Evolutionary conservation across 2,797 vertebrate genomes (phyloP).

Genomic region (Lacerta agilis): DNA sequence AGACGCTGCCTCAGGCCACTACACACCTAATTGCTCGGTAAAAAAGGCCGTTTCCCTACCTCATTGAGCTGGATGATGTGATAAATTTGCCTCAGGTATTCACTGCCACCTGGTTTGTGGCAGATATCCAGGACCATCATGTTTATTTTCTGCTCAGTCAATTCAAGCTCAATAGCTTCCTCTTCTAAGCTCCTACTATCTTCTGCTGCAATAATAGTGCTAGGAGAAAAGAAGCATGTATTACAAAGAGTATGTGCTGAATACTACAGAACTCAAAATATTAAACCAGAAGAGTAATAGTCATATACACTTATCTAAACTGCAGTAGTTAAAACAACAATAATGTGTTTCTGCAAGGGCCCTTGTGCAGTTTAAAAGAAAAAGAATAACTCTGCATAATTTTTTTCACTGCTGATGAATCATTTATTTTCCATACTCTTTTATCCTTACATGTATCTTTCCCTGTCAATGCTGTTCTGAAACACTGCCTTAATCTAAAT

Average conservation of each 20-base stretch:
- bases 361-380: not conserved
- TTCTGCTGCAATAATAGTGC: slow-evolving; percentile 80
- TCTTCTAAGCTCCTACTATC: slow-evolving; percentile 73
- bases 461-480: slow-evolving; percentile 30
- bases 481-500: slow-evolving; percentile 54
- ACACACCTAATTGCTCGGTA: slow-evolving; percentile 97
- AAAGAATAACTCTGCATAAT: slow-evolving; percentile 33
- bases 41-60: slow-evolving; percentile 95
- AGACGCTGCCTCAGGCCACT: slow-evolving; percentile 91
- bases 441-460: slow-evolving; percentile 44
- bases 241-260: slow-evolving; percentile 18
- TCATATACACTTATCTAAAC: not conserved
- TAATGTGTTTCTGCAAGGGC: not conserved
- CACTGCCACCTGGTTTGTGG: slow-evolving; percentile 97
- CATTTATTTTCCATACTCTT: slow-evolving; percentile 46
- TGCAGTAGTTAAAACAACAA: slow-evolving; percentile 18
- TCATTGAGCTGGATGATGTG: slow-evolving; percentile 99
- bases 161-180: slow-evolving; percentile 84
- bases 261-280: slow-evolving; percentile 32
- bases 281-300: not conserved
- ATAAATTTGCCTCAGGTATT: slow-evolving; percentile 99
- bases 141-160: slow-evolving; percentile 98
- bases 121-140: slow-evolving; percentile 97
- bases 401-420: slow-evolving; percentile 17
- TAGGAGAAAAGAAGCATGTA: slow-evolving; percentile 69